These are phyloP conservation scores for Nephila pilipes DNA, from an alignment of 1,140 invertebrate genomes.

Conservation along the genomic window DNA sequence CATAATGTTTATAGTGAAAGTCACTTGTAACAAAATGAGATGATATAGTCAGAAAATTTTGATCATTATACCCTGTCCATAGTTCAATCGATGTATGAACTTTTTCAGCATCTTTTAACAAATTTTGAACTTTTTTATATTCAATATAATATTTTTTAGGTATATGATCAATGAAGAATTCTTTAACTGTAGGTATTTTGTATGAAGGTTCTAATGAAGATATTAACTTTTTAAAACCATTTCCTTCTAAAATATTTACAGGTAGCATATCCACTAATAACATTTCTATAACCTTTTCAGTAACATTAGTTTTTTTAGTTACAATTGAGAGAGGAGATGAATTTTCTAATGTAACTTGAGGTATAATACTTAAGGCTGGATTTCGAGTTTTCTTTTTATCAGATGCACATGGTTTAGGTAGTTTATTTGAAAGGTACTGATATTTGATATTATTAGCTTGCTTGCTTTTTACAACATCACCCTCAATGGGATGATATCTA, in stretches of 20 bases:
- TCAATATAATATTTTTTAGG: conserved; percentile 75
- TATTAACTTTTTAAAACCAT: conserved; percentile 59
- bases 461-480: conserved; percentile 72
- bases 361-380: conserved; percentile 42
- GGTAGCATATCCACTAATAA: conserved; percentile 68
- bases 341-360: conserved; percentile 55
- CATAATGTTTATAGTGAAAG: conserved; percentile 66
- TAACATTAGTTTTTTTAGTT: conserved; percentile 59
- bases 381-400: conserved; percentile 40
- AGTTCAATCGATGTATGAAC: conserved; percentile 67
- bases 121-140: conserved; percentile 69
- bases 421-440: conserved; percentile 68
- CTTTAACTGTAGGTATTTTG: conserved; percentile 62
- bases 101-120: conserved; percentile 62
- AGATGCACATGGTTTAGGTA: conserved; percentile 59
- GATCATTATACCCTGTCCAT: conserved; percentile 59
- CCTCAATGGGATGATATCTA: conserved; percentile 68
- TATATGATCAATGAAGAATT: conserved; percentile 71
- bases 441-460: conserved; percentile 73
- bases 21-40: conserved; percentile 61
- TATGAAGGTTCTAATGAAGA: conserved; percentile 40
- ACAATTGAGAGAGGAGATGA: not conserved
- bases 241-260: conserved; percentile 49
- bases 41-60: conserved; percentile 60
- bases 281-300: conserved; percentile 70